These are phyloP conservation scores for Mixornis gularis DNA, from an alignment of 2,113 vertebrate genomes.

Conservation along the genomic window DNA sequence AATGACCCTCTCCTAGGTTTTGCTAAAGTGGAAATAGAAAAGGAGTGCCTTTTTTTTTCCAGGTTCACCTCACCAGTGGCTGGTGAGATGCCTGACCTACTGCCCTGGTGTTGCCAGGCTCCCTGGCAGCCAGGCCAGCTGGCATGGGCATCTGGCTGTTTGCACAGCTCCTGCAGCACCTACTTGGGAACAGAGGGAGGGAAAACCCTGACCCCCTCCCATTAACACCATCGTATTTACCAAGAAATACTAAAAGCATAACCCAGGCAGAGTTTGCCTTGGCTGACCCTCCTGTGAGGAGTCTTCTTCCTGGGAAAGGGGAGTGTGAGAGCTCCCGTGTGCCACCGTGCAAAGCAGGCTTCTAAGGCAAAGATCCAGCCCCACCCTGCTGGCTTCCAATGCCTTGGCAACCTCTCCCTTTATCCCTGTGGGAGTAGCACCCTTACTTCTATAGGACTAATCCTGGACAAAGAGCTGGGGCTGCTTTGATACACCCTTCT, in stretches of 20 bases:
- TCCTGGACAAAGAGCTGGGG: not conserved
- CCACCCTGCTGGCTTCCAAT: not conserved
- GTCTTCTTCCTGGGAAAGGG: not conserved
- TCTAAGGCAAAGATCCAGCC: not conserved
- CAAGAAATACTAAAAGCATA: not conserved
- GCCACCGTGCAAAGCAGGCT: not conserved
- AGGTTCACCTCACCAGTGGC: rapidly evolving
- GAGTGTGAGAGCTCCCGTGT: rapidly evolving
- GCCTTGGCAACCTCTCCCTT: not conserved
- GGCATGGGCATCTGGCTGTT: rapidly evolving
- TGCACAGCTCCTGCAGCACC: not conserved
- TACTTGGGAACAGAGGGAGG: not conserved
- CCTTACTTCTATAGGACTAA: rapidly evolving
- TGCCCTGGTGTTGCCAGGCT: not conserved
- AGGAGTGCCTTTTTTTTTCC: not conserved
- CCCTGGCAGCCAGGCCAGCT: not conserved
- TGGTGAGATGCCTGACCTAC: rapidly evolving
- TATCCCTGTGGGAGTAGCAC: not conserved
- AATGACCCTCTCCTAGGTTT: not conserved
- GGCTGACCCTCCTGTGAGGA: rapidly evolving
- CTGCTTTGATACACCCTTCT: not conserved
- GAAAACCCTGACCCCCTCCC: not conserved
- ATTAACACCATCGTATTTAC: rapidly evolving
- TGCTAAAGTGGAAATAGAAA: not conserved
- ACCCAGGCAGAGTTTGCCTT: not conserved